Percentiles rank a stretch among this genome's conserved stretches.
Evolutionary conservation across 2,797 vertebrate species (phyloP).

Genomic region (Phataginus tetradactyla): DNA sequence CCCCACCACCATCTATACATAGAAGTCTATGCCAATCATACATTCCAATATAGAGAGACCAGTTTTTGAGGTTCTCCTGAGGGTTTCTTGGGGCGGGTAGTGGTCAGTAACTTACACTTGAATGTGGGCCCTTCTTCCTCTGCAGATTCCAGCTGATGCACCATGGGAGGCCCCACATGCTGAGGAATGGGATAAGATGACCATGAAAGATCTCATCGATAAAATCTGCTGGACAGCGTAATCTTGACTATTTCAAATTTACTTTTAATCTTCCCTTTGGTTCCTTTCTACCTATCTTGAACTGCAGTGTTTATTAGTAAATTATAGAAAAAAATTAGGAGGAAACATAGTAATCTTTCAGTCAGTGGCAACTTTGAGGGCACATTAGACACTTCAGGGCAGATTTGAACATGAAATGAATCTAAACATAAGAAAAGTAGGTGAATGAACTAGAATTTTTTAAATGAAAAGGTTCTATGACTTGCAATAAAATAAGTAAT

Average conservation of each 20-base stretch:
- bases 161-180: conserved; percentile 89
- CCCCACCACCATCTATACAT: neutral
- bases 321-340: neutral
- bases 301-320: conserved; percentile 15
- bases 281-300: conserved; percentile 29
- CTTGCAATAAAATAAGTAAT: conserved; percentile 33
- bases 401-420: conserved; percentile 38
- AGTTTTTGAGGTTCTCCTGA: conserved; percentile 34
- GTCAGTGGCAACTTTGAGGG: neutral
- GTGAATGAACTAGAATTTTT: neutral
- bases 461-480: neutral
- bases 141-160: conserved; percentile 89
- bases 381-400: neutral
- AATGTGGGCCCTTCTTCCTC: conserved; percentile 49
- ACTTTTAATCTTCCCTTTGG: conserved; percentile 5
- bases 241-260: conserved; percentile 20
- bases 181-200: conserved; percentile 89
- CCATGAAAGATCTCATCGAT: conserved; percentile 89
- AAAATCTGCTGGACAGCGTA: conserved; percentile 92
- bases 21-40: neutral
- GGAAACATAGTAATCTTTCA: neutral
- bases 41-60: neutral
- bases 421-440: neutral
- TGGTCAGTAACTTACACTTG: neutral
- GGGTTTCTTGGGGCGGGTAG: neutral